Evolutionary conservation across 2,797 vertebrate genomes (phyloP).

Genomic region (Bryconaethiops microstoma): DNA sequence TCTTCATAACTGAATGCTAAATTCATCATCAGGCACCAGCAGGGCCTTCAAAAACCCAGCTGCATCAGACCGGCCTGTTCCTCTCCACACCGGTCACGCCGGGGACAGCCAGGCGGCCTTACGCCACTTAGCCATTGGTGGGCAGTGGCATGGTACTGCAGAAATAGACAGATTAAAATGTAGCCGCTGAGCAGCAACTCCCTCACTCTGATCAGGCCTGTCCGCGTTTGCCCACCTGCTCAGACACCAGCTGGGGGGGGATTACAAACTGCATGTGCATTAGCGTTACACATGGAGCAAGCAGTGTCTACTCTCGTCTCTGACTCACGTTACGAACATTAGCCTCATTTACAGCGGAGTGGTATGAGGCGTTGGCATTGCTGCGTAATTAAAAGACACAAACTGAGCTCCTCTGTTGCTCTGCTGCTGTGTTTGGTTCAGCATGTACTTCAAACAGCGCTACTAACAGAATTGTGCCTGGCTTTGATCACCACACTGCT

Average conservation of each 20-base stretch:
- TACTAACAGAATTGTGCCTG: background rate
- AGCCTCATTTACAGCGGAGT: conserved; percentile 29
- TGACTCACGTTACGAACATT: conserved; percentile 62
- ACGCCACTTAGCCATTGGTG: conserved; percentile 18
- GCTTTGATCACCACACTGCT: conserved; percentile 18
- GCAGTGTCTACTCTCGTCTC: conserved; percentile 23
- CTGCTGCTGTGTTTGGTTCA: background rate
- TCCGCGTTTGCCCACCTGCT: conserved; percentile 67
- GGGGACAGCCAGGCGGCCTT: conserved; percentile 31
- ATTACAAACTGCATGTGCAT: conserved; percentile 61
- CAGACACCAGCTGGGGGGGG: conserved; percentile 63
- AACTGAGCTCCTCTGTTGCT: background rate
- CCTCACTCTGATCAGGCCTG: conserved; percentile 58
- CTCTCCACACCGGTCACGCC: background rate
- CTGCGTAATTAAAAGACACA: conserved; percentile 1
- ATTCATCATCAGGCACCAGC: background rate
- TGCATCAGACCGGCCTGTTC: background rate
- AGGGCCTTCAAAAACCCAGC: background rate
- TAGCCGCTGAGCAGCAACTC: conserved; percentile 46
- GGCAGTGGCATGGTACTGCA: conserved; percentile 18
- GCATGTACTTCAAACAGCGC: background rate
- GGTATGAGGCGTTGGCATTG: conserved; percentile 33
- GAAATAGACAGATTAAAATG: conserved; percentile 53
- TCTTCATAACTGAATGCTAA: background rate
- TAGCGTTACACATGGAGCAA: conserved; percentile 17